Base-by-base conservation (phyloP, 2,888 invertebrate species). In the Callyntrura guangdongensis region DNA sequence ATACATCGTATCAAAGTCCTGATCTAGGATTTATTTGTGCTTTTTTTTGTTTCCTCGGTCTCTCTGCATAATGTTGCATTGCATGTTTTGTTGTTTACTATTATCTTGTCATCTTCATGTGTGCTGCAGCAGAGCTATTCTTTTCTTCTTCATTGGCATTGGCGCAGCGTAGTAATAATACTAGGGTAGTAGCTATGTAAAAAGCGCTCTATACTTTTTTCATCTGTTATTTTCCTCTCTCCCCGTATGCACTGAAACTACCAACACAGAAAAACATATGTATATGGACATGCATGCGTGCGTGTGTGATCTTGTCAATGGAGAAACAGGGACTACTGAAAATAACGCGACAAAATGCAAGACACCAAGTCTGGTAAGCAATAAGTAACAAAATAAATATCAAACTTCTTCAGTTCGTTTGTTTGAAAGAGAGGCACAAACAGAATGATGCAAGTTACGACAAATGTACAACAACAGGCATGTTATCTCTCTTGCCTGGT, bases 31-130 rank as follows among this genome's bases (percentile, higher is more conserved):
- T 45, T 17, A 72, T 72, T n/a, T 64, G 64, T 64, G 64, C 11
- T 14, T 64, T n/a, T 72, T 36, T 47, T 47, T 72, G 36, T 72
- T 72, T 36, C 17, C 45, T 64, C 64, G 17, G n/a, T n/a, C 17
- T 22, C 67, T 25, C 67, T 67, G 9, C 11, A 64, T 64, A 64
- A 64, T 64, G 64, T 64, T 64, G 12, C 67, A 67, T 22, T 36
- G 36, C 45, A 72, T 45, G 45, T 72, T 72, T 72, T 72, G 72
- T 72, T 72, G 72, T 45, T 72, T 72, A 72, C 72, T 1, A 72
- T 72, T 72, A 72, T 72, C 72, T 72, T 72, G 36, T 36, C 72
- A 72, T 72, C 72, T 72, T 47, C 45, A 17, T 36, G 45, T 45
- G 45, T 45, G 45, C 45, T 14, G 72, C 45, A 72, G 36, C 36